These are phyloP conservation scores for Archocentrus centrarchus DNA, from an alignment of 2,113 vertebrate genomes.

Conservation along the genomic window DNA sequence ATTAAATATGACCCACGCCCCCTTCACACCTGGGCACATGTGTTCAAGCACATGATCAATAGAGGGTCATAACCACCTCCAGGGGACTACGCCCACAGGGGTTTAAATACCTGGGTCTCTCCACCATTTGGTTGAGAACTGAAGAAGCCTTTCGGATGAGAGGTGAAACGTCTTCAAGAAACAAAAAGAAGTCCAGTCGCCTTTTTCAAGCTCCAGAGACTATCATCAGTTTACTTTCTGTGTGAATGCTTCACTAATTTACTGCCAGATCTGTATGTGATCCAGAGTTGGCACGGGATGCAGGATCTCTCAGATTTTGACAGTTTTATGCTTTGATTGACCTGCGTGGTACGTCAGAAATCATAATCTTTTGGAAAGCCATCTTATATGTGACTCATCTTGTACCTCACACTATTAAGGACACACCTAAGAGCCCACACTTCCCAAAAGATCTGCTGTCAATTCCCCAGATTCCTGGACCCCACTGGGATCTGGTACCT, in stretches of 20 bases:
- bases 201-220: too few species aligned
- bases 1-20: too few species aligned
- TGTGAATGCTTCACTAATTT: neutral
- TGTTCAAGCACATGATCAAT: too few species aligned
- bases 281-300: neutral
- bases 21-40: too few species aligned
- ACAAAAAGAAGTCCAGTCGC: too few species aligned
- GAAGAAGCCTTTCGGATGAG: too few species aligned
- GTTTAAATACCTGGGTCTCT: too few species aligned
- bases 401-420: neutral
- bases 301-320: neutral
- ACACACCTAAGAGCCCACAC: neutral
- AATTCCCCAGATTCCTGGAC: neutral
- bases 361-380: neutral
- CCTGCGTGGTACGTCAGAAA: neutral
- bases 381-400: neutral
- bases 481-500: neutral
- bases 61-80: too few species aligned
- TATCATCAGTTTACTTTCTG: neutral
- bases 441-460: neutral
- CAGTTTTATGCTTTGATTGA: conserved; percentile 3
- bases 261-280: neutral
- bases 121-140: too few species aligned
- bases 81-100: too few species aligned
- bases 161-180: too few species aligned